A percentile compares a stretch with the other conserved stretches of the same genome.
phyloP scores from a whole-genome alignment of 2,888 invertebrate genomes.

The Limnephilus auricula region DNA sequence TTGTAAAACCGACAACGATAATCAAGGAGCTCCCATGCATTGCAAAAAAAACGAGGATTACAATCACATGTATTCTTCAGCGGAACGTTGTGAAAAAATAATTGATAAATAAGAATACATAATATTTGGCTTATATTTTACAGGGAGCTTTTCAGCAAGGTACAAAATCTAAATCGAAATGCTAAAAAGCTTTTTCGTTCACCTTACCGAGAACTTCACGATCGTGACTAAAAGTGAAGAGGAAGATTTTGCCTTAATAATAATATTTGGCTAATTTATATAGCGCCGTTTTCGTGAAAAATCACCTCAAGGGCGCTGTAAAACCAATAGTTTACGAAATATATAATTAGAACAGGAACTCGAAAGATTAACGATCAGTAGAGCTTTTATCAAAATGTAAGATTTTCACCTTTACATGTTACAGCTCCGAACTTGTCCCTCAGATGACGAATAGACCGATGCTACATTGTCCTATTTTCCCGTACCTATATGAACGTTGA shows the following conservation, averaged over 20 bases:
- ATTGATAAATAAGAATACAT: background rate
- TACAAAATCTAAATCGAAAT: background rate
- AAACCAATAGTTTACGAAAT: background rate
- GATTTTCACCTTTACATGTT: background rate
- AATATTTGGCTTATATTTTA: background rate
- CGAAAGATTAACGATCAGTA: background rate
- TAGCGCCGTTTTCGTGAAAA: too few species aligned
- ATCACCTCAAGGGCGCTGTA: too few species aligned
- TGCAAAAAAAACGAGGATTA: background rate
- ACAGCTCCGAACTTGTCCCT: too few species aligned
- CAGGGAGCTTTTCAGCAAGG: background rate
- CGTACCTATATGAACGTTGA: background rate
- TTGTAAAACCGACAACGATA: background rate
- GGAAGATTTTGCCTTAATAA: background rate
- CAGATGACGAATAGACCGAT: background rate
- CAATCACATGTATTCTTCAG: background rate
- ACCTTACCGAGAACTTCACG: background rate
- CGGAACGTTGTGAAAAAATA: background rate
- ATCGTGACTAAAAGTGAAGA: too few species aligned
- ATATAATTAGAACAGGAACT: too few species aligned
- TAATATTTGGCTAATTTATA: too few species aligned
- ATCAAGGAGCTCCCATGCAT: background rate
- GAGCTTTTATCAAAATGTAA: background rate
- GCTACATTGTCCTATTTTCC: background rate
- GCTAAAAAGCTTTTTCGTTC: background rate